Percentiles rank a stretch among this genome's conserved stretches.
These are phyloP conservation scores for Psittacula derbiana DNA, from an alignment of 2,797 vertebrate genomes.

Conservation along the genomic window DNA sequence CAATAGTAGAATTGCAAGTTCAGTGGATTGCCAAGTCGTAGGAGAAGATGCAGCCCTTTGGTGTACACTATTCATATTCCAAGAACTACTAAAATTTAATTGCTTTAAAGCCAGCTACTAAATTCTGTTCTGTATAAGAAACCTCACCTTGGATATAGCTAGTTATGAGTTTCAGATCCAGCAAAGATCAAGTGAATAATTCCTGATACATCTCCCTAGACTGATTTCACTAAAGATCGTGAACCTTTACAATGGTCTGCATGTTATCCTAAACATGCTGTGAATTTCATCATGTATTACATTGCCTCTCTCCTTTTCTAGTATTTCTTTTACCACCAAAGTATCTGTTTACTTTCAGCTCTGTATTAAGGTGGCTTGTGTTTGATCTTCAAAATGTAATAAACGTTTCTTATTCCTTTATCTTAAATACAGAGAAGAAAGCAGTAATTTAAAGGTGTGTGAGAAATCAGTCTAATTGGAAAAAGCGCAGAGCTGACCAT, in stretches of 20 bases:
- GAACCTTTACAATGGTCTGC: neutral
- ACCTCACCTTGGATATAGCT: neutral
- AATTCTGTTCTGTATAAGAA: neutral
- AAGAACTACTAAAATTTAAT: neutral
- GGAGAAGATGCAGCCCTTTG: neutral
- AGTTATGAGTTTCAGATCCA: neutral
- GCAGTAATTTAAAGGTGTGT: neutral
- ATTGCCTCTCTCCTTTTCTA: neutral
- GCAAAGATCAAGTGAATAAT: neutral
- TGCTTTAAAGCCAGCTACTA: neutral
- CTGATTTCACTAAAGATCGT: neutral
- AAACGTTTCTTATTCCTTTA: neutral
- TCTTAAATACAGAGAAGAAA: neutral
- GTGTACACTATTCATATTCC: neutral
- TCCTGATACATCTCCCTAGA: neutral
- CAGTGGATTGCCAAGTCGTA: neutral
- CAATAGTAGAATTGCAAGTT: neutral
- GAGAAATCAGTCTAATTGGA: neutral
- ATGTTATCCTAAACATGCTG: neutral
- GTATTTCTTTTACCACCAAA: neutral
- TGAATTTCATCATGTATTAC: neutral
- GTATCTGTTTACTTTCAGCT: neutral
- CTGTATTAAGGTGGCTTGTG: neutral
- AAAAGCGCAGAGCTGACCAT: neutral
- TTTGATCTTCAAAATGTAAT: neutral